A percentile compares a stretch with the other conserved stretches of the same genome.
Evolutionary conservation across 2,888 invertebrate species (phyloP).

Genomic region (Orchesella flavescens): DNA sequence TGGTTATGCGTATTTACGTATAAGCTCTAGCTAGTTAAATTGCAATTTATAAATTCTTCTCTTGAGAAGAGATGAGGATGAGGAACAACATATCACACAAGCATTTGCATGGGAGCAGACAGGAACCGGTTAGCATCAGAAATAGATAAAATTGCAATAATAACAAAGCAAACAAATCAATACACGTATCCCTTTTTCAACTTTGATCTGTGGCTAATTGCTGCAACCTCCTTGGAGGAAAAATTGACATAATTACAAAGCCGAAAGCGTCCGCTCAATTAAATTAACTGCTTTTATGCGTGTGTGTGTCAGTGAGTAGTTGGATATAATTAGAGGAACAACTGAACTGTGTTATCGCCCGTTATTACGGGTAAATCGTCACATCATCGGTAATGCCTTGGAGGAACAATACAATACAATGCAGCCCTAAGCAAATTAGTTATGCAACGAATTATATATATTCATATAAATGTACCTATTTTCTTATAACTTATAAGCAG

Average conservation of each 20-base stretch:
- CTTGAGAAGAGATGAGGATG: neutral
- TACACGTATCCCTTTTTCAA: no score
- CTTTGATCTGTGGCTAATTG: constrained; percentile 4
- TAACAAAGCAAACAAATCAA: no score
- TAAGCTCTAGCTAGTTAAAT: neutral
- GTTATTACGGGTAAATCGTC: no score
- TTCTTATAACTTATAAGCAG: no score
- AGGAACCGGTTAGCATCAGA: constrained; percentile 41
- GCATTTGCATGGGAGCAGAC: neutral
- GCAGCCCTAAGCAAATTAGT: no score
- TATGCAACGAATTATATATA: no score
- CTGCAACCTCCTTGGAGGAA: constrained; percentile 13
- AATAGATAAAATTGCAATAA: constrained; percentile 22
- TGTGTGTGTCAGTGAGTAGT: constrained; percentile 3
- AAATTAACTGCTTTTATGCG: constrained; percentile 23
- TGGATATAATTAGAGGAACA: constrained; percentile 1
- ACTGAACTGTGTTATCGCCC: neutral
- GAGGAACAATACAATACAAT: no score
- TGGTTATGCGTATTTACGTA: neutral
- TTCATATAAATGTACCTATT: no score
- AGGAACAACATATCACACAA: neutral
- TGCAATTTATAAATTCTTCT: no score
- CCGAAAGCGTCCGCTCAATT: constrained; percentile 22
- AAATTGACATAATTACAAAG: neutral
- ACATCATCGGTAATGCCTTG: no score